phyloP scores from a whole-genome alignment of 1,140 invertebrate species.

The Cyphomyrmex costatus region DNA sequence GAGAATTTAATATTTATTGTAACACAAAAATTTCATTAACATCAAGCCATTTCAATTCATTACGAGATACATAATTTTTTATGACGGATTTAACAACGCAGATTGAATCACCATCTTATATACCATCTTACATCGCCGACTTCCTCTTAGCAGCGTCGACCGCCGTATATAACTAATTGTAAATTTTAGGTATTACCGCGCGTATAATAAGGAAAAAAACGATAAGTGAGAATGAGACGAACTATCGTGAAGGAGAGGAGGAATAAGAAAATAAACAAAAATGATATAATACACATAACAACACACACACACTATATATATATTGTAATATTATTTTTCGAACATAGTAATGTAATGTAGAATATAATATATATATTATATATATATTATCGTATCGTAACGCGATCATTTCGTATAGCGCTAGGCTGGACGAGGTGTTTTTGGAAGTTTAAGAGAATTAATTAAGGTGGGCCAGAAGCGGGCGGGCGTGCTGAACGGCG shows the following conservation, averaged over 20 bases:
- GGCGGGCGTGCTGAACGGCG: conserved; percentile 70
- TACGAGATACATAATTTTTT: conserved; percentile 69
- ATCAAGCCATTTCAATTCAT: conserved; percentile 32
- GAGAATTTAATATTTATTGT: conserved; percentile 38
- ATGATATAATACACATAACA: conserved; percentile 79
- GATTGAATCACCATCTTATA: not conserved
- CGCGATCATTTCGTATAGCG: conserved; percentile 78
- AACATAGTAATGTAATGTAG: conserved; percentile 86
- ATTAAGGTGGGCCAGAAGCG: conserved; percentile 77
- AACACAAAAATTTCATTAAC: conserved; percentile 46
- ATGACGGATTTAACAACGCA: conserved; percentile 49
- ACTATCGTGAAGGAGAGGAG: conserved; percentile 62
- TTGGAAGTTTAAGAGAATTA: conserved; percentile 74
- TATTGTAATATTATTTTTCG: conserved; percentile 87
- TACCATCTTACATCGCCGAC: conserved; percentile 33
- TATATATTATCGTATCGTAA: conserved; percentile 80
- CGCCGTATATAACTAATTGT: conserved; percentile 77
- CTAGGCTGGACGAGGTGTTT: conserved; percentile 79
- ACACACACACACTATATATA: conserved; percentile 78
- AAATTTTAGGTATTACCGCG: conserved; percentile 81
- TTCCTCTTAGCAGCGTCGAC: conserved; percentile 72
- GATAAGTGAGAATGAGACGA: conserved; percentile 63
- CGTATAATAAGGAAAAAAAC: conserved; percentile 77
- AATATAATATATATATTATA: conserved; percentile 82
- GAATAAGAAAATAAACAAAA: conserved; percentile 73